Evolutionary conservation across 2,888 invertebrate genomes (phyloP), one percentile per base, ranked within the genome.

Genomic region (Hemaris fuciformis): DNA sequence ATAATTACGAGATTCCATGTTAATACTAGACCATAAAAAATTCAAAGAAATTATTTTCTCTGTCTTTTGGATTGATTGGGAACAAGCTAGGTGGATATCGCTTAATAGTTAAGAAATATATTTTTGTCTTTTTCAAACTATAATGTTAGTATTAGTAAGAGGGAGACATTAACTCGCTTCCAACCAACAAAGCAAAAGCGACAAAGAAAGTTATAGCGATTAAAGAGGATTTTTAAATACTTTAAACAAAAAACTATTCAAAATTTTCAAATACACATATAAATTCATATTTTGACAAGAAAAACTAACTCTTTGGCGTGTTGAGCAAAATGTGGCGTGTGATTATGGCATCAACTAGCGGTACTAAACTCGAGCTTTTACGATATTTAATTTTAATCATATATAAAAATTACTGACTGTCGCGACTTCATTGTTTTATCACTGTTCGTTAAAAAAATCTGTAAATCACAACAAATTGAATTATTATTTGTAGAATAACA

Each of bases 311-410:
- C 91, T 91, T 91, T 91, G 91, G 91, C 89, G 85, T 81, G 77
- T 91, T 91, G 91, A 91, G 91, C 91, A 91, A 91, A 88, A 81
- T 74, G 78, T 80, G 76, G 77, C 53, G 31, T 74, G 76, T 77
- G 66, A 72, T 75, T 87, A 89, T 89, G 89, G 88, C 88, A 84
- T 83, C 80, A 80, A 79, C 88, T 89, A 89, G 87, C 88, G 83
- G 77, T 76, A 86, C 85, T 88, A 86, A 77, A 76, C 74, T 79
- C 80, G 78, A 79, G 75, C 67, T 69, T 75, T 69, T 71, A 73
- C 72, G 68, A 64, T 62, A 74, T 74, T 53, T 10, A 38, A 10
- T 41, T 60, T 38, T 41, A 25, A 6, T 42, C n/a, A 43, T 45
- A 59, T 38, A 46, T 31, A n/a, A n/a, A 43, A 43, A 22, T 45